Base-by-base conservation (phyloP, 1,140 invertebrate genomes). In the Conus ventricosus region DNA sequence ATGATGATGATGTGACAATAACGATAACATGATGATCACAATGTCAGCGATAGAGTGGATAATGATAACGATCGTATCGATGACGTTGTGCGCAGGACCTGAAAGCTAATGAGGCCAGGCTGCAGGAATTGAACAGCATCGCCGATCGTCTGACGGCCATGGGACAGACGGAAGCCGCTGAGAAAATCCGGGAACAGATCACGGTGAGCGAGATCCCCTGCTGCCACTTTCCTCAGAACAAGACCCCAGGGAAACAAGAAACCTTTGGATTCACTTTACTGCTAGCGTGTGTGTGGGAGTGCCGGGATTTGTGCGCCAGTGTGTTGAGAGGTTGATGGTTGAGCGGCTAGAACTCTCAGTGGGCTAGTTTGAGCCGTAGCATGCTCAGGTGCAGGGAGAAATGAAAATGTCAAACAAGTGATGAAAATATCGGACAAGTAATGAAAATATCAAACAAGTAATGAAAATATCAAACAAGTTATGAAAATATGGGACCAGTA, bases 141-240 rank as follows among this genome's bases (percentile, higher is more conserved):
- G 95, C 99, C 11, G 98, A 99, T 92, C 98, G 99, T 92, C 95
- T 99, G 75, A 99, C 99, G 95, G 98, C 97, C 63, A 96, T 99
- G 87, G 99, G 99, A 0, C 99, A 99, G 95, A 99, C 99, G 0
- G 99, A 99, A 95, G 99, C 99, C 60, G 99, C 99, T 5, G 96
- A 99, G 10, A 99, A 99, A 95, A 99, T 99, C 93, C 98, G 99
- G 94, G 99, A 98, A 2, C 99, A 99, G 96, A 99, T 99, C 95
- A 97, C 98, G 94, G 97, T 94, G 91, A 91, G 91, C 92, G 67
- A 23, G 11, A 6, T 20, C 17, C 6, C 67, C 15, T 71, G 67
- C 67, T 63, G 60, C 60, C 60, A 13, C 60, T 63, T 13, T 63
- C 11, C 4, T 11, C 60, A 11, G 10, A 63, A 63, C 60, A 2